phyloP scores from a whole-genome alignment of 2,888 invertebrate species.

The Tetramorium bicarinatum region DNA sequence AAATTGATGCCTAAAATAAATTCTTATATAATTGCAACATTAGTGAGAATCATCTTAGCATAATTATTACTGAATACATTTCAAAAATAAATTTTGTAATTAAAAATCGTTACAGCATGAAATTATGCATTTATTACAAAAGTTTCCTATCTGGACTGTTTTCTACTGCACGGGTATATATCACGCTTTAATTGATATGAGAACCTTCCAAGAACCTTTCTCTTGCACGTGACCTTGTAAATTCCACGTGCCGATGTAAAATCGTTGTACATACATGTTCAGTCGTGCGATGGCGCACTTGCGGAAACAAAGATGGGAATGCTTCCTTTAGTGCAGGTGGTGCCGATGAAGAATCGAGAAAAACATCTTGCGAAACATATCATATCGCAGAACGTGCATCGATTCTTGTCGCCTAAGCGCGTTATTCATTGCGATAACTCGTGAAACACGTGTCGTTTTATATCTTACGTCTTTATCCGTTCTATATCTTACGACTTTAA shows the following conservation, averaged over 20 bases:
- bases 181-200: background rate
- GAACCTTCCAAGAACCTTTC: background rate
- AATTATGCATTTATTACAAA: too few species aligned
- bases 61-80: too few species aligned
- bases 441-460: background rate
- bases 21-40: too few species aligned
- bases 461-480: too few species aligned
- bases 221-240: slow-evolving; percentile 13
- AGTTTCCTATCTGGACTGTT: too few species aligned
- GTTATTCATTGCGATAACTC: background rate
- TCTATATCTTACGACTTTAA: background rate
- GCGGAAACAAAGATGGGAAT: background rate
- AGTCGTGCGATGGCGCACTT: background rate
- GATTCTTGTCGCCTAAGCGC: background rate
- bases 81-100: too few species aligned
- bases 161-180: background rate
- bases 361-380: background rate
- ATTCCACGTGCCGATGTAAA: background rate
- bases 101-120: too few species aligned
- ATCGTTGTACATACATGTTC: background rate
- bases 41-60: too few species aligned
- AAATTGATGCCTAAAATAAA: too few species aligned
- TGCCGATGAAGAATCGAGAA: background rate
- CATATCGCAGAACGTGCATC: background rate
- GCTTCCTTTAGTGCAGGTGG: background rate